Evolutionary conservation across 2,113 vertebrate species (phyloP).

Genomic region (Laticauda laticaudata): DNA sequence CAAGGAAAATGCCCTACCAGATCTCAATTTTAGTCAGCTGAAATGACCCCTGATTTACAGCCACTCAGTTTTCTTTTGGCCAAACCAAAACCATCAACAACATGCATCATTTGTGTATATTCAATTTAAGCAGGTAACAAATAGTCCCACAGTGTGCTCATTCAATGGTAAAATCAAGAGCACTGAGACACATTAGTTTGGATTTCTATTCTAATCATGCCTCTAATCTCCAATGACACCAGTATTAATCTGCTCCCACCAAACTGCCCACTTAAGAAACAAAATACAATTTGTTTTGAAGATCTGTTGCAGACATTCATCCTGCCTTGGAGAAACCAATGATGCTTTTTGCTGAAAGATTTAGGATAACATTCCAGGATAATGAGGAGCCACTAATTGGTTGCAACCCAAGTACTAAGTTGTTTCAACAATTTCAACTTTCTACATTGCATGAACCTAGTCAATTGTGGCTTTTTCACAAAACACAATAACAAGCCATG

Average conservation of each 20-base stretch:
- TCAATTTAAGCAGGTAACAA: conserved; percentile 16
- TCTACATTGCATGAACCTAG: neutral
- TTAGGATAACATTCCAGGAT: neutral
- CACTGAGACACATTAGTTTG: neutral
- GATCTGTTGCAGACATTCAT: neutral
- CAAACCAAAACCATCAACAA: neutral
- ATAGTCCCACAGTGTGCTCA: neutral
- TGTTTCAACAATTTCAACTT: neutral
- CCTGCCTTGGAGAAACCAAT: conserved; percentile 8
- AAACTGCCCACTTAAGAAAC: conserved; percentile 21
- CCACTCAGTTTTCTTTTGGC: neutral
- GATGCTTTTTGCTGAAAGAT: conserved; percentile 16
- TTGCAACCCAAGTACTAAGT: neutral
- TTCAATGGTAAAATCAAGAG: conserved; percentile 10
- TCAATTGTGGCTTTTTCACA: neutral
- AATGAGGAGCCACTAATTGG: neutral
- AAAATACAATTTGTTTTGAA: conserved; percentile 11
- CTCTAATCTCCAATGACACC: conserved; percentile 29
- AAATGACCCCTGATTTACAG: neutral
- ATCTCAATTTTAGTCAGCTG: neutral
- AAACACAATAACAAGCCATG: neutral
- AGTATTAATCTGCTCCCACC: conserved; percentile 21
- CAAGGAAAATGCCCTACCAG: neutral
- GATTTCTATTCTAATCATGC: conserved; percentile 5
- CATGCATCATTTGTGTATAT: neutral